Conservation (phyloP, 2,888 invertebrate species). For the Lasius platythorax region DNA sequence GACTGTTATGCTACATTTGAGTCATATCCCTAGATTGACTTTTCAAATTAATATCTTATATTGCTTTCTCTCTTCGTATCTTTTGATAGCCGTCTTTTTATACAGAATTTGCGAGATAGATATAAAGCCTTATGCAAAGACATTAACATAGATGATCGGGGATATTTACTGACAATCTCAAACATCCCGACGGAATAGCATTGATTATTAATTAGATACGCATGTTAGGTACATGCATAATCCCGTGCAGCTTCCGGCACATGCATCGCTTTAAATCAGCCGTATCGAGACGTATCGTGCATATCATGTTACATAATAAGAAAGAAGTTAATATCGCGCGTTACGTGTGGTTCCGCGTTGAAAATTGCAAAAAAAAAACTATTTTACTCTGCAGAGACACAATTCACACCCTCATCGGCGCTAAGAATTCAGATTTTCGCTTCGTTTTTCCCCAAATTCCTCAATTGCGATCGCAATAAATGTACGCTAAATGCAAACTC, state of each 20-base stretch:
- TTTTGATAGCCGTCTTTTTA: neutral
- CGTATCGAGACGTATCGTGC: neutral
- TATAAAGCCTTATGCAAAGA: slow-evolving; percentile 9
- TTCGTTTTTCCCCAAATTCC: neutral
- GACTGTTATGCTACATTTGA: neutral
- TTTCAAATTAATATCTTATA: neutral
- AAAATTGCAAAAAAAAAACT: slow-evolving; percentile 37
- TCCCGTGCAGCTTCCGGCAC: slow-evolving; percentile 40
- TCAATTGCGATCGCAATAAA: neutral
- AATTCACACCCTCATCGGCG: neutral
- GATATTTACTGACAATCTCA: slow-evolving; percentile 53
- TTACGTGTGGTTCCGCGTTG: neutral
- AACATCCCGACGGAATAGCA: slow-evolving; percentile 60
- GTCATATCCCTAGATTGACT: neutral
- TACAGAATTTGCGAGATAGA: slow-evolving; percentile 29
- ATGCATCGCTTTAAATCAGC: slow-evolving; percentile 41
- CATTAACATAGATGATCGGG: slow-evolving; percentile 47
- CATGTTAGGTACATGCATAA: slow-evolving; percentile 42
- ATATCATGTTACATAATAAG: slow-evolving; percentile 31
- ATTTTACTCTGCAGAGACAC: neutral
- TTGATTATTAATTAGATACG: slow-evolving; percentile 62
- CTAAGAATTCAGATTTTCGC: neutral
- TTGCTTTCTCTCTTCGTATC: neutral
- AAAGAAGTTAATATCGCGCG: neutral
- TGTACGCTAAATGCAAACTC: slow-evolving; percentile 4